These are phyloP conservation scores for Larimichthys crocea DNA, from an alignment of 2,113 vertebrate species.

Conservation along the genomic window DNA sequence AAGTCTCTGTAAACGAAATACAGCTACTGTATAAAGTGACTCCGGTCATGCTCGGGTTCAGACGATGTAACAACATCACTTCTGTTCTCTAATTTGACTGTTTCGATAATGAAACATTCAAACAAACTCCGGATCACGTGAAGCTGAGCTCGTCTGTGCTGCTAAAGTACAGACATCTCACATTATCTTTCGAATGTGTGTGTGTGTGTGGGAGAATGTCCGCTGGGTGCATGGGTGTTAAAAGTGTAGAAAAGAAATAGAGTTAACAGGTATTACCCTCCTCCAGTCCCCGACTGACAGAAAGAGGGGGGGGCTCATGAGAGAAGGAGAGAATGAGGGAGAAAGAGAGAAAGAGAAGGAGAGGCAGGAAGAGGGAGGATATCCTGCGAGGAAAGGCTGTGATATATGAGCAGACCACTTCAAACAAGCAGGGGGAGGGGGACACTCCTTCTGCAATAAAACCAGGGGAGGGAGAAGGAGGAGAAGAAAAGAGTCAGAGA, in stretches of 20 bases:
- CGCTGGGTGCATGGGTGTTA: conserved; percentile 51
- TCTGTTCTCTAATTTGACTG: neutral
- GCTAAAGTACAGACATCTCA: conserved; percentile 4
- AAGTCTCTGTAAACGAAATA: neutral
- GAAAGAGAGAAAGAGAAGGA: conserved; percentile 28
- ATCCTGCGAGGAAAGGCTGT: conserved; percentile 77
- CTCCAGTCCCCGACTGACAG: conserved; percentile 28
- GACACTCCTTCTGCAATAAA: conserved; percentile 75
- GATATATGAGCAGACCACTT: conserved; percentile 81
- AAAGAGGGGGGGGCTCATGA: conserved; percentile 9
- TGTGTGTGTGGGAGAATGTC: conserved; percentile 47
- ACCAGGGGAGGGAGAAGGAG: conserved; percentile 68
- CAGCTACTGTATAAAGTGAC: neutral
- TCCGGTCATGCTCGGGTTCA: neutral
- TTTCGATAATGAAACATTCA: neutral
- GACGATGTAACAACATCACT: neutral
- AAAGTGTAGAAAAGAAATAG: conserved; percentile 74
- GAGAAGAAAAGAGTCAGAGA: conserved; percentile 37
- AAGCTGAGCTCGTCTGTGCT: conserved; percentile 1
- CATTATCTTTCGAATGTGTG: conserved; percentile 40
- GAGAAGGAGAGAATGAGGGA: conserved; percentile 45
- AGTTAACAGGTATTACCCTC: conserved; percentile 74
- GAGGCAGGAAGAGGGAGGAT: conserved; percentile 81
- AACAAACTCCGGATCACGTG: neutral
- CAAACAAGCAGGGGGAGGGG: conserved; percentile 73